A percentile compares a stretch with the other conserved stretches of the same genome.
Evolutionary conservation across 2,888 invertebrate species (phyloP).

Genomic region (Willowsia nigromaculata): DNA sequence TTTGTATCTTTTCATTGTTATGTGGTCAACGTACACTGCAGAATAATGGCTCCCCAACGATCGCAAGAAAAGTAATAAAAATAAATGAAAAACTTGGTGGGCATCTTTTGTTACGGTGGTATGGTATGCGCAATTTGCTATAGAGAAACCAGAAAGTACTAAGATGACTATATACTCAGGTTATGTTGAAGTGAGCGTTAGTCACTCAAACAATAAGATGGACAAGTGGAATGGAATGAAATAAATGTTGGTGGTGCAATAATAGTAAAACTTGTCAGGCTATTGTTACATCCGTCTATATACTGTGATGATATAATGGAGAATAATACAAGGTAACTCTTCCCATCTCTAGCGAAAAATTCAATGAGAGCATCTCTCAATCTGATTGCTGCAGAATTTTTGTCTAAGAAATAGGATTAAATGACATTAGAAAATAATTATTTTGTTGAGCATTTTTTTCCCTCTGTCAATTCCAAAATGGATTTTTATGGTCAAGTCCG

Average conservation of each 20-base stretch:
- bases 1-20: constrained; percentile 78
- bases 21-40: constrained; percentile 76
- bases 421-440: no score
- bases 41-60: constrained; percentile 77
- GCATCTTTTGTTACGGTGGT: not conserved
- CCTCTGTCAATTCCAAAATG: not conserved
- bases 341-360: not conserved
- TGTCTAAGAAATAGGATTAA: no score
- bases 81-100: constrained; percentile 75
- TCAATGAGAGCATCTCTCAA: no score
- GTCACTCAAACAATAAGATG: constrained; percentile 24
- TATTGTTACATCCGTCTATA: not conserved
- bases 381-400: no score
- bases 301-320: not conserved
- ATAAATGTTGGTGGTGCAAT: constrained; percentile 10
- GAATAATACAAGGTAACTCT: not conserved
- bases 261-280: constrained; percentile 18
- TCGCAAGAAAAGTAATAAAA: constrained; percentile 76
- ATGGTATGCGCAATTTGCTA: no score
- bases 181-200: constrained; percentile 35
- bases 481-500: no score
- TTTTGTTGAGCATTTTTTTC: not conserved
- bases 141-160: no score
- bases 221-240: constrained; percentile 26
- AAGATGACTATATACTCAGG: no score